phyloP scores from a whole-genome alignment of 1,140 invertebrate genomes.

The Drosophila ohnishii region DNA sequence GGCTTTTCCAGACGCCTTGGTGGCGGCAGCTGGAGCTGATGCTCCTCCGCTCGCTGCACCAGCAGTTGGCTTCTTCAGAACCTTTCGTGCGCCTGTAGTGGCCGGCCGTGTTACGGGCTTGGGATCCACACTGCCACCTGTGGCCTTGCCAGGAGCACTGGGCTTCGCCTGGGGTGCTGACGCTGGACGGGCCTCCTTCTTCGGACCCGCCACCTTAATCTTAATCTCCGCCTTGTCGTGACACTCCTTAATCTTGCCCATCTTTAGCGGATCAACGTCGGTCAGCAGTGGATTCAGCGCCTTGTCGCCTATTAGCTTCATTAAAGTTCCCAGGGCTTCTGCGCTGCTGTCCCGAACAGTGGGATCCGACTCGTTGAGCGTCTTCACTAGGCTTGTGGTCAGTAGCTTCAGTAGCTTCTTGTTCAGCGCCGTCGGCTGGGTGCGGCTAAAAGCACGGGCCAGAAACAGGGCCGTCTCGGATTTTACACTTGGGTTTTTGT shows the following conservation, averaged over 20 bases:
- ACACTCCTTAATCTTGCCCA: conserved; percentile 97
- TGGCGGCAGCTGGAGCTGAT: conserved; percentile 9
- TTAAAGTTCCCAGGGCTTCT: conserved; percentile 95
- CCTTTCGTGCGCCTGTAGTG: conserved; percentile 83
- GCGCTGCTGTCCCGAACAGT: conserved; percentile 92
- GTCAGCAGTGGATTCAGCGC: conserved; percentile 92
- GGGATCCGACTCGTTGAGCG: conserved; percentile 91
- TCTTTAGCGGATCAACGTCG: conserved; percentile 95
- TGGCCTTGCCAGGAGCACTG: conserved; percentile 81
- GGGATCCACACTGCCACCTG: conserved; percentile 84
- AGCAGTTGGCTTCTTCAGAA: conserved; percentile 60
- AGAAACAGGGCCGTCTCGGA: conserved; percentile 96
- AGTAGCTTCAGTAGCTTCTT: conserved; percentile 97
- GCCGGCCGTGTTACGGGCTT: conserved; percentile 85
- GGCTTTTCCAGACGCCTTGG: conserved; percentile 81
- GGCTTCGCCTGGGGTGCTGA: conserved; percentile 83
- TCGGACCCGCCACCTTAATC: conserved; percentile 86
- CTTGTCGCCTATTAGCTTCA: conserved; percentile 97
- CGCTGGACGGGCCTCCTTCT: conserved; percentile 86
- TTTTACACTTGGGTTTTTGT: conserved; percentile 98
- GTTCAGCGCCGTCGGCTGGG: conserved; percentile 91
- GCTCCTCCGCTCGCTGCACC: conserved; percentile 21
- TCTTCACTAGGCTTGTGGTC: conserved; percentile 91
- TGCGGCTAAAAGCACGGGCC: conserved; percentile 91
- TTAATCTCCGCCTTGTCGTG: conserved; percentile 95